Percentiles rank a stretch among this genome's conserved stretches.
phyloP scores from a whole-genome alignment of 2,113 vertebrate genomes.

The Octodon degus region DNA sequence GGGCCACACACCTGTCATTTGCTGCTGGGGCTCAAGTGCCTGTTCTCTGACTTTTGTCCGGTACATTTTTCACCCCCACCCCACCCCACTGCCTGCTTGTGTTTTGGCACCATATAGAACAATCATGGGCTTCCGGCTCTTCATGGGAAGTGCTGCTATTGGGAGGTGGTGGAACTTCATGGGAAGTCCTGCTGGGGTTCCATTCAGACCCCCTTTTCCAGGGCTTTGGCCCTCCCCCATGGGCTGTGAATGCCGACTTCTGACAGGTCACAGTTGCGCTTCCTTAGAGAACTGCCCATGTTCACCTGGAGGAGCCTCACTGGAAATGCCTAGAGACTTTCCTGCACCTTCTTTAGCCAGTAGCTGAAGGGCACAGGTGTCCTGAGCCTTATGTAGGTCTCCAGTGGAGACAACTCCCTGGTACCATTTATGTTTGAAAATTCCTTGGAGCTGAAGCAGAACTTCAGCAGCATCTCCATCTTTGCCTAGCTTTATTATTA shows the following conservation, averaged over 20 bases:
- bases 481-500: neutral
- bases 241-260: neutral
- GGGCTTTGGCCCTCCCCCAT: neutral
- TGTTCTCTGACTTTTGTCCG: neutral
- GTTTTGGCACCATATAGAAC: neutral
- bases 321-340: neutral
- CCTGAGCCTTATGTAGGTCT: neutral
- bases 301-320: neutral
- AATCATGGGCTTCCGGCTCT: neutral
- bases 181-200: neutral
- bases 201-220: neutral
- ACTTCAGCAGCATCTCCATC: neutral
- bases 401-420: rapidly evolving
- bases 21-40: neutral
- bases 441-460: neutral
- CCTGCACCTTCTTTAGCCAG: neutral
- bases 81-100: rapidly evolving
- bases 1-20: neutral
- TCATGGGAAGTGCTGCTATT: neutral
- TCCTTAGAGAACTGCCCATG: neutral
- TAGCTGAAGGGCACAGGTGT: neutral
- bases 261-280: neutral
- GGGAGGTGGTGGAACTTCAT: too few species aligned
- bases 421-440: neutral
- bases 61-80: rapidly evolving